Evolutionary conservation across 2,113 vertebrate genomes (phyloP).

Genomic region (Eulacestoma nigropectus): DNA sequence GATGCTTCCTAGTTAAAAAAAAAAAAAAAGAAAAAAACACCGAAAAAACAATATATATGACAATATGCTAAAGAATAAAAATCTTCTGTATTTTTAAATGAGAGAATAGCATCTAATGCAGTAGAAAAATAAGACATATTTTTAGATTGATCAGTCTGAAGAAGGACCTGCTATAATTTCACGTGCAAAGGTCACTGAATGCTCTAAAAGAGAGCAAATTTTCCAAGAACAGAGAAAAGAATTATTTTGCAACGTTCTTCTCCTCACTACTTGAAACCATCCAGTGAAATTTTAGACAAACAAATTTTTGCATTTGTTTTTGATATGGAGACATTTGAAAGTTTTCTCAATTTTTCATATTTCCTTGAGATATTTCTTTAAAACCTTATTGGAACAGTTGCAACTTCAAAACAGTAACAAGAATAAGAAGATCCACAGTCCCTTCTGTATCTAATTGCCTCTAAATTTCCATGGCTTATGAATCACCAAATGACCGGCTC

Average conservation of each 20-base stretch:
- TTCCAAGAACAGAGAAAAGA: background rate
- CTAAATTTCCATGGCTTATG: background rate
- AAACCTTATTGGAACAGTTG: background rate
- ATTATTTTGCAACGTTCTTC: background rate
- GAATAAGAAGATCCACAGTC: background rate
- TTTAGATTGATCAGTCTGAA: background rate
- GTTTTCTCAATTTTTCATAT: background rate
- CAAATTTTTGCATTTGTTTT: background rate
- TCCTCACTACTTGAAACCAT: background rate
- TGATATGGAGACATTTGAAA: background rate
- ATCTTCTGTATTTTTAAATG: too few relatives aligned
- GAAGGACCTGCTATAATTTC: background rate
- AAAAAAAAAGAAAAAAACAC: rapidly evolving
- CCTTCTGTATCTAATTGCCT: background rate
- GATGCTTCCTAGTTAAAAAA: background rate
- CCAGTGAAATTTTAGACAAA: background rate
- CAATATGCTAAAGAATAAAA: background rate
- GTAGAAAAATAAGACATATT: background rate
- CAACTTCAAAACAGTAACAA: background rate
- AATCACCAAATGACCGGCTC: background rate
- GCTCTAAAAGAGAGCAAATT: background rate
- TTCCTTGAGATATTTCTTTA: background rate
- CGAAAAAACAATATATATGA: background rate
- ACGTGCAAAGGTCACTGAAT: background rate
- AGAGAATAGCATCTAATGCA: background rate